These are phyloP conservation scores for Epinotia ramella DNA, from an alignment of 2,888 invertebrate genomes.

Conservation along the genomic window DNA sequence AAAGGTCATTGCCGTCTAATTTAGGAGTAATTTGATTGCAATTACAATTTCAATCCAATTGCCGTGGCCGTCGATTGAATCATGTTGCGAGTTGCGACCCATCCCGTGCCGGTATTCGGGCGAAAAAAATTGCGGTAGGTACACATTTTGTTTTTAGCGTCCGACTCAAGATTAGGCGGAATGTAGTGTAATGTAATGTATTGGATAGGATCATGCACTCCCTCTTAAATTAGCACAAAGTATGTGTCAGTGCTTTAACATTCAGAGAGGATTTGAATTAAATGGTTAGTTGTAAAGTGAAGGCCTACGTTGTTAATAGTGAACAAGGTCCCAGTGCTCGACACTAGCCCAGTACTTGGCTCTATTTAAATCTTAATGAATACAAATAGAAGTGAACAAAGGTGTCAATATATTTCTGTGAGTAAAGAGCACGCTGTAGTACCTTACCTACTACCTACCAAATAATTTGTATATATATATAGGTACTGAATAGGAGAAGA, in stretches of 20 bases:
- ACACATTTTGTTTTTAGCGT: neutral
- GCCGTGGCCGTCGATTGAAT: slow-evolving; percentile 50
- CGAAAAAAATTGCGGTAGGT: slow-evolving; percentile 4
- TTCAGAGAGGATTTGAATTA: neutral
- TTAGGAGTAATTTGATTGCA: slow-evolving; percentile 58
- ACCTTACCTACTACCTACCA: no score
- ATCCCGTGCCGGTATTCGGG: slow-evolving; percentile 42
- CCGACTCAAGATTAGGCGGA: neutral
- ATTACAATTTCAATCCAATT: slow-evolving; percentile 61
- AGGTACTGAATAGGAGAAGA: no score
- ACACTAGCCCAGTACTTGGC: no score
- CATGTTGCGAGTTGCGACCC: slow-evolving; percentile 44
- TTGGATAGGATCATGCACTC: neutral
- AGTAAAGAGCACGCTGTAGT: no score
- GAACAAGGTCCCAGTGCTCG: no score
- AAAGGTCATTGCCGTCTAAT: slow-evolving; percentile 50
- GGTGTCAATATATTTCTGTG: no score
- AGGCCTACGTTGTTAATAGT: no score
- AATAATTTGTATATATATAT: no score
- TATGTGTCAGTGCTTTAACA: neutral
- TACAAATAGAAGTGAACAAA: no score
- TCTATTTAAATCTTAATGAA: no score
- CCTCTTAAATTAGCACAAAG: neutral
- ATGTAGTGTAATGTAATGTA: no score
- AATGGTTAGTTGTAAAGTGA: neutral